Conservation (phyloP, 2,888 invertebrate species). For the Octodonta nipae region DNA sequence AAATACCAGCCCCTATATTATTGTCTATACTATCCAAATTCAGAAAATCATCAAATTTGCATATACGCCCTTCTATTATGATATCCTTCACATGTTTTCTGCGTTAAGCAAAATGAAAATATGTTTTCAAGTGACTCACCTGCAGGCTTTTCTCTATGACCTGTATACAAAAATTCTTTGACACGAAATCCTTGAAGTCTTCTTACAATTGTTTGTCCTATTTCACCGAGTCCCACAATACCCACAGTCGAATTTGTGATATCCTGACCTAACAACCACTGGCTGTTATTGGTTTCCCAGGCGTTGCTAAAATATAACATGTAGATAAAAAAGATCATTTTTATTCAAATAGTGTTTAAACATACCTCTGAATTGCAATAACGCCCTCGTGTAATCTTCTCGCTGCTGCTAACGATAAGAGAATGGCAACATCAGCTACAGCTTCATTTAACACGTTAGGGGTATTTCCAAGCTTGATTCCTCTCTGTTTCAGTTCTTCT, state of each 20-base stretch:
- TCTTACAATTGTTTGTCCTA: conserved; percentile 62
- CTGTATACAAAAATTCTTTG: conserved; percentile 56
- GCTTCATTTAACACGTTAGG: conserved; percentile 61
- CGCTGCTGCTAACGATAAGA: conserved; percentile 60
- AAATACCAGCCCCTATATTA: too few species aligned
- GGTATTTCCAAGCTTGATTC: conserved; percentile 68
- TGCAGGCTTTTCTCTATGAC: conserved; percentile 51
- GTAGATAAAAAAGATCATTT: neutral
- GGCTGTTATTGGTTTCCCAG: conserved; percentile 40
- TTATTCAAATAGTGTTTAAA: conserved; percentile 4
- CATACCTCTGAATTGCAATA: conserved; percentile 46
- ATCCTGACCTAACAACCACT: conserved; percentile 70
- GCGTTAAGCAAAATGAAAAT: too few species aligned
- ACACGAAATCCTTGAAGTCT: conserved; percentile 63
- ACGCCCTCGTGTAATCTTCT: conserved; percentile 67
- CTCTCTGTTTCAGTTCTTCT: conserved; percentile 51
- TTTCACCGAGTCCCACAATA: conserved; percentile 67
- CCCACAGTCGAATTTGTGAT: conserved; percentile 68
- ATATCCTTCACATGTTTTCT: too few species aligned
- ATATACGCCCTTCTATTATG: too few species aligned
- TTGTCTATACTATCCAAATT: too few species aligned
- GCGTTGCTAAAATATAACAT: conserved; percentile 8
- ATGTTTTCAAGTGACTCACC: conserved; percentile 36
- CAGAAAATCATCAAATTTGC: too few species aligned
- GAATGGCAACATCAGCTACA: conserved; percentile 71